Percentiles rank a stretch among this genome's conserved stretches.
Conservation (phyloP, 1,140 invertebrate genomes). For the Nasonia giraulti region DNA sequence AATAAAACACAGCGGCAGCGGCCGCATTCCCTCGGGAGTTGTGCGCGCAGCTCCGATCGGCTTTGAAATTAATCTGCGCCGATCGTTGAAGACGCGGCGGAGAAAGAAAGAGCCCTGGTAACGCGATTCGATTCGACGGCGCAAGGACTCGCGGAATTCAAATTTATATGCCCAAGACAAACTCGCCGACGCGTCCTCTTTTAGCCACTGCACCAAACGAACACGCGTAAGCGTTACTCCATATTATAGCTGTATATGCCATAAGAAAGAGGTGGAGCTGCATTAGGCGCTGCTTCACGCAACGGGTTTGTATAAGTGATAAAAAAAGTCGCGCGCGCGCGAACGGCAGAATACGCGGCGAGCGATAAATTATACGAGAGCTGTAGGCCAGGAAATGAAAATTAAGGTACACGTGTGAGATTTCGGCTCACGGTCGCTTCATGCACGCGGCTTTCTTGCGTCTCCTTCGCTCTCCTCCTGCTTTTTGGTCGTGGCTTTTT, state of each 20-base stretch:
- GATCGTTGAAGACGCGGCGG: slow-evolving; percentile 54
- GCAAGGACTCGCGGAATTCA: slow-evolving; percentile 25
- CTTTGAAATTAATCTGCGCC: slow-evolving; percentile 60
- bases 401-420: slow-evolving; percentile 47
- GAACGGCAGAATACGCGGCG: slow-evolving; percentile 6
- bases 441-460: background rate
- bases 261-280: background rate
- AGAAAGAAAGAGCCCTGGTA: background rate
- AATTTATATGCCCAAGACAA: slow-evolving; percentile 26
- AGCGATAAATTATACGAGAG: slow-evolving; percentile 45
- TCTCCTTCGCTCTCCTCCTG: background rate
- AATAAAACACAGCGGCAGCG: background rate
- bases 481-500: background rate
- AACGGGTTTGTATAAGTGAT: slow-evolving; percentile 17
- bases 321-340: slow-evolving; percentile 19
- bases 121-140: slow-evolving; percentile 18
- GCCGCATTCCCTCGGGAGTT: too few relatives aligned
- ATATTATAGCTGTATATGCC: too few relatives aligned
- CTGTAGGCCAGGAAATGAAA: slow-evolving; percentile 40
- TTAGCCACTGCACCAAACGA: slow-evolving; percentile 1
- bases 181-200: background rate
- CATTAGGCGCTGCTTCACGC: background rate
- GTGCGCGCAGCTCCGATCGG: slow-evolving; percentile 5
- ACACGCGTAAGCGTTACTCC: background rate
- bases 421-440: background rate